Conservation (phyloP, 2,797 vertebrate genomes). For the Anguilla megastoma region DNA sequence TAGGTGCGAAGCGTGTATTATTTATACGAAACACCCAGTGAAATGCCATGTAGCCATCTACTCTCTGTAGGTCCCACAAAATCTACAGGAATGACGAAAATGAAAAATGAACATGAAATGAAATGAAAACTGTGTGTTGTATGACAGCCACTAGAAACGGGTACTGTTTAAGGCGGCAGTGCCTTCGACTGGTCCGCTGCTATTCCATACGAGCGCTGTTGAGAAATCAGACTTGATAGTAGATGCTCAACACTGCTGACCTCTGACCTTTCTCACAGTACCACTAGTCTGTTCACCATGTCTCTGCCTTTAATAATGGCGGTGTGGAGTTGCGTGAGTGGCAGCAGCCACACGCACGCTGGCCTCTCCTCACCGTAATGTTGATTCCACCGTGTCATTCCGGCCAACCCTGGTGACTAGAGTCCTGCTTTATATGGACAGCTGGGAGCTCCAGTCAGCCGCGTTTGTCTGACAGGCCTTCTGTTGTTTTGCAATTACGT, state of each 20-base stretch:
- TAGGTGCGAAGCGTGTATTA: not conserved
- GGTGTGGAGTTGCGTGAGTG: not conserved
- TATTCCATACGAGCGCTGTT: not conserved
- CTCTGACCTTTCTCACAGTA: not conserved
- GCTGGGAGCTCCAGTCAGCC: not conserved
- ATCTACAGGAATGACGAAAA: not conserved
- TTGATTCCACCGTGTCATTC: not conserved
- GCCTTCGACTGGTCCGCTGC: not conserved
- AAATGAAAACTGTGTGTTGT: not conserved
- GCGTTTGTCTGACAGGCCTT: not conserved
- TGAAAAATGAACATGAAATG: no score
- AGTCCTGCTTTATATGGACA: not conserved
- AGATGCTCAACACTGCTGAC: not conserved
- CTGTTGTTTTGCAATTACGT: slow-evolving; percentile 3
- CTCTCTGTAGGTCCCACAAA: not conserved
- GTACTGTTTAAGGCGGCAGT: no score
- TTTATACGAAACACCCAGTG: not conserved
- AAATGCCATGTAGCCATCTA: not conserved
- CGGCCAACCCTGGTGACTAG: not conserved
- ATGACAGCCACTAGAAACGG: not conserved
- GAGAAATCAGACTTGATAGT: not conserved
- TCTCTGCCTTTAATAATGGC: not conserved
- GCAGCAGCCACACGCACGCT: not conserved
- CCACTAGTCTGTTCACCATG: not conserved
- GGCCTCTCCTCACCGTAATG: not conserved